Evolutionary conservation across 1,140 invertebrate genomes (phyloP).

Genomic region (Trichonephila inaurata): DNA sequence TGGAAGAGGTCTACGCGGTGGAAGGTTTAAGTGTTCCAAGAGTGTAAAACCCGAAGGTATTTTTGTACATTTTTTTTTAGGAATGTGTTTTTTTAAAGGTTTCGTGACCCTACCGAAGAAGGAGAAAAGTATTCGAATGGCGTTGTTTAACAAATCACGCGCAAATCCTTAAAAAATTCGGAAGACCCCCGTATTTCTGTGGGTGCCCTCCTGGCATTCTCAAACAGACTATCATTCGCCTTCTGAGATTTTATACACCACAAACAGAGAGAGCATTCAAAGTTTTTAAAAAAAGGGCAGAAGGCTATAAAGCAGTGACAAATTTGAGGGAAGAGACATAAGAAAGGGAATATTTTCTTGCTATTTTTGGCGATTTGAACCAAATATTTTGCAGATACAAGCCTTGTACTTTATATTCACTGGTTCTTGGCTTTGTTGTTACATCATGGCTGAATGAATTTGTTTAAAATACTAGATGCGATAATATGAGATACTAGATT

Average conservation of each 20-base stretch:
- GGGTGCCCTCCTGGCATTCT: not conserved
- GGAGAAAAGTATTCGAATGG: slow-evolving; percentile 10
- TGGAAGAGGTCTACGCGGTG: slow-evolving; percentile 5
- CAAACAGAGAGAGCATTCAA: not conserved
- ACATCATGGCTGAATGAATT: too few species aligned
- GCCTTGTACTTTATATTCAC: too few species aligned
- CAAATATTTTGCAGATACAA: too few species aligned
- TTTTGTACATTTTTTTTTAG: not conserved
- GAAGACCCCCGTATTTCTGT: not conserved
- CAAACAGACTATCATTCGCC: not conserved
- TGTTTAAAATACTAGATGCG: too few species aligned
- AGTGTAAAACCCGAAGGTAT: slow-evolving; percentile 57
- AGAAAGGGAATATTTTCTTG: not conserved
- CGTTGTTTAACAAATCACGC: slow-evolving; percentile 42
- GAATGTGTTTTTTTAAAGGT: not conserved
- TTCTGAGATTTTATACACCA: not conserved
- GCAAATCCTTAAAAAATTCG: slow-evolving; percentile 18
- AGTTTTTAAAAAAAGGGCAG: not conserved
- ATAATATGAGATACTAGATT: too few species aligned
- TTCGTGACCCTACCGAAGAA: not conserved
- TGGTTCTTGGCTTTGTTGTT: too few species aligned
- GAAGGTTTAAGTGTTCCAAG: slow-evolving; percentile 49
- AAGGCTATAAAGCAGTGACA: not conserved
- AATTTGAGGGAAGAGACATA: not conserved
- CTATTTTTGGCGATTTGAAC: too few species aligned